A percentile compares a stretch with the other conserved stretches of the same genome.
Conservation (phyloP, 2,797 vertebrate species). For the Lepus townsendii region DNA sequence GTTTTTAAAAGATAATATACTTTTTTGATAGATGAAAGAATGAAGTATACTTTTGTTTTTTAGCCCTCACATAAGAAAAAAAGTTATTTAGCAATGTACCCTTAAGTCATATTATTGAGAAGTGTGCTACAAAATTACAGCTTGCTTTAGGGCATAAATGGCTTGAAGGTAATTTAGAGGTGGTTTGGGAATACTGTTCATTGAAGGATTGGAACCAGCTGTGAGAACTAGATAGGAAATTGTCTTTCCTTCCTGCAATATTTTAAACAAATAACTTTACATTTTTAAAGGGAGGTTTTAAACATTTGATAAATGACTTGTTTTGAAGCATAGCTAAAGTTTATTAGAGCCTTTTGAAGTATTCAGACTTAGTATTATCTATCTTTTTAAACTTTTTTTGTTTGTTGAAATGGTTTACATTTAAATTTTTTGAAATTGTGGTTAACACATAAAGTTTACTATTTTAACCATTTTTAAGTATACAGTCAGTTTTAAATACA, state of each 20-base stretch:
- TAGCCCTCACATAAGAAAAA: neutral
- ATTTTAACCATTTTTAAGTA: neutral
- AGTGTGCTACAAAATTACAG: constrained; percentile 68
- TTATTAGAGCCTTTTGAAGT: constrained; percentile 45
- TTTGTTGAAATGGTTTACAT: neutral
- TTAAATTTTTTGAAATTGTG: neutral
- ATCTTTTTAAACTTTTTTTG: neutral
- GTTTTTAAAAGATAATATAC: constrained; percentile 8
- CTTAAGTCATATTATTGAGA: constrained; percentile 81
- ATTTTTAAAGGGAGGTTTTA: constrained; percentile 67
- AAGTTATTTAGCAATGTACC: constrained; percentile 74
- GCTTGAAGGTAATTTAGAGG: constrained; percentile 86
- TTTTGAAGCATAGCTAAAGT: constrained; percentile 49
- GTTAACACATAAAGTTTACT: neutral
- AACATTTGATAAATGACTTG: constrained; percentile 62
- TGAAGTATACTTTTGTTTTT: constrained; percentile 3
- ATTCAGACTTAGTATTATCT: neutral
- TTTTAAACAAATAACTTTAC: constrained; percentile 80
- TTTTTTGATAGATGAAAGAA: neutral
- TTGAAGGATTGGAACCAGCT: constrained; percentile 88
- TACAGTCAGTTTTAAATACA: neutral
- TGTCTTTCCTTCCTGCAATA: constrained; percentile 87
- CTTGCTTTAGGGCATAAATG: constrained; percentile 79
- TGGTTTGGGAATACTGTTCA: constrained; percentile 87
- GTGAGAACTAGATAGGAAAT: constrained; percentile 87